Base-by-base conservation (phyloP, 2,797 vertebrate genomes). In the Tapirus indicus region DNA sequence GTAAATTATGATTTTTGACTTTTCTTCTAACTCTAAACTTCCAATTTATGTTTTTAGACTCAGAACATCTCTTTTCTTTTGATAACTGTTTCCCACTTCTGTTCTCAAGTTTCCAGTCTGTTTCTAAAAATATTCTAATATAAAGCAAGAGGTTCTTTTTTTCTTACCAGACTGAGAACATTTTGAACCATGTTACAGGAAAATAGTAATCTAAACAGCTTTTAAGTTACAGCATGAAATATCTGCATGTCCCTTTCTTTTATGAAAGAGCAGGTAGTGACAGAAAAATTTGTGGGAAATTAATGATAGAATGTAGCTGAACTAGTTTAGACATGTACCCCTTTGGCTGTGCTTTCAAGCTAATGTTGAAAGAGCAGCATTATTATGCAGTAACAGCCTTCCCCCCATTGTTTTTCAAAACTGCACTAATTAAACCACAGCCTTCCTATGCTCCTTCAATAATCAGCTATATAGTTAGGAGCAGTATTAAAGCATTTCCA, bases 381-480 rank as follows among this genome's bases (percentile, higher is more conserved):
- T 95, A 94, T 93, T 95, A 85, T 47, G 11, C 68, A 94, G 93
- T 91, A 98, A 98, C 94, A 58, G 83, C 74, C 86, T 97, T 47
- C 71, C 93, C 95, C 84, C 25, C 62, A 21, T 80, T 97, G 91
- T 95, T 97, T 95, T 94, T 82, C 95, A 96, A 95, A 98, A 98
- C 86, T 97, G n/a, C 78, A 95, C 93, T 98, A 97, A 98, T 98
- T 98, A 98, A 97, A 96, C 90, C 78, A 82, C 78, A 97, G 90
- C 60, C 95, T 98, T 97, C 91, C 85, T 97, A 38, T 78, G 95
- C 56, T 94, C 47, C 88, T 95, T 98, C 98, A 98, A 98, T 97
- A 98, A 98, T 98, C 98, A 98, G 97, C 97, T 97, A 32, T 91
- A 89, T 3, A 94, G 71, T 91, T 97, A 96, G 84, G 58, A 97